Conservation (phyloP, 2,797 vertebrate genomes). For the Hybognathus amarus region DNA sequence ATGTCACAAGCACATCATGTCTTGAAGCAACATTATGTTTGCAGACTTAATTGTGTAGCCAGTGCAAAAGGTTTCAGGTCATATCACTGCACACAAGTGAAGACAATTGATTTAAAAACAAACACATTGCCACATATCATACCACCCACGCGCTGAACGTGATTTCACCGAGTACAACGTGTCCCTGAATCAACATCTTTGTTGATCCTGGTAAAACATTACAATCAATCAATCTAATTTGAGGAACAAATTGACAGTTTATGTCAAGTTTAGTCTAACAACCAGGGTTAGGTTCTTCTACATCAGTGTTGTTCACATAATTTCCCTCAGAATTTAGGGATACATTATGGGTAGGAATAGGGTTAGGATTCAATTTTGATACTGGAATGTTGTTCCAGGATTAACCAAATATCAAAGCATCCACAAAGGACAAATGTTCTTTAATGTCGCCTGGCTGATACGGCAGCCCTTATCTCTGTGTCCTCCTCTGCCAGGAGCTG, state of each 20-base stretch:
- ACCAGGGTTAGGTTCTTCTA: not conserved
- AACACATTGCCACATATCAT: not conserved
- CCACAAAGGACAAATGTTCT: constrained; percentile 14
- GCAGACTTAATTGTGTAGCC: not conserved
- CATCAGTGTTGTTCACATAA: not conserved
- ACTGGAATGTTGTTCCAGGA: not conserved
- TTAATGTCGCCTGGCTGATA: not conserved
- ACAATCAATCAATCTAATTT: not conserved
- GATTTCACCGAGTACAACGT: not conserved
- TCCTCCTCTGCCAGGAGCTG: constrained; percentile 17
- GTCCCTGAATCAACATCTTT: not conserved
- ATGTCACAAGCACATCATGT: not conserved
- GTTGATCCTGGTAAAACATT: not conserved
- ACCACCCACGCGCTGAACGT: not conserved
- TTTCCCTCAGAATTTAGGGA: not conserved
- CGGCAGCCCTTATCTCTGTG: not conserved
- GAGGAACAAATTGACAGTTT: not conserved
- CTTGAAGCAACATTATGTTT: not conserved
- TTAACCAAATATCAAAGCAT: not conserved
- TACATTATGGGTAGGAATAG: not conserved
- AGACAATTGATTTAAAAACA: not conserved
- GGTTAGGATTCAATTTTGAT: not conserved
- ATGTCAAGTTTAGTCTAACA: not conserved
- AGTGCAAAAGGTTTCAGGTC: not conserved
- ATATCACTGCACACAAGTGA: constrained; percentile 10